Conservation (phyloP, 37 sponge, comb jelly and placozoan species). For the Aplysina aerophoba region DNA sequence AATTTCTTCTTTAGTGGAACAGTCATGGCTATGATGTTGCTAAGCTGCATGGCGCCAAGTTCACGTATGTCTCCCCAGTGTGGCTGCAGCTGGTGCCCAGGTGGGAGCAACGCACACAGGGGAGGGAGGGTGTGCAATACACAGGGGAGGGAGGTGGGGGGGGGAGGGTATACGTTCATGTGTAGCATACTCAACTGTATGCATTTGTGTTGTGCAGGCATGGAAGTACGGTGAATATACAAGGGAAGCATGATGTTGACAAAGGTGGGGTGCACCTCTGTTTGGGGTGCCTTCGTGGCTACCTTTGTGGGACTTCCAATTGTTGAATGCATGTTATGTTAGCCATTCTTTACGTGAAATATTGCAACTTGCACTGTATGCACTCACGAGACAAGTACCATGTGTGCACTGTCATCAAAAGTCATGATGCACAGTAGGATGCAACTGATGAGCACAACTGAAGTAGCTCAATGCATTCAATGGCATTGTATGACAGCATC, state of each 20-base stretch:
- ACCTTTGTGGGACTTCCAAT: no score
- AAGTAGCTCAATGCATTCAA: no score
- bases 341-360: no score
- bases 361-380: no score
- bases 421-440: no score
- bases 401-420: no score
- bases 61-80: slow-evolving; percentile 94
- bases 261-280: slow-evolving; percentile 53
- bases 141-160: neutral
- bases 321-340: no score
- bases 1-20: slow-evolving; percentile 83
- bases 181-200: neutral
- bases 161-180: neutral
- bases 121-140: no score
- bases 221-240: slow-evolving; percentile 54
- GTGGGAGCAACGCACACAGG: slow-evolving; percentile 14
- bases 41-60: slow-evolving; percentile 86
- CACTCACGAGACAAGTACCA: no score
- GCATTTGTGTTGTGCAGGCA: slow-evolving; percentile 15
- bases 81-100: slow-evolving; percentile 88
- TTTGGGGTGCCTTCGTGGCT: no score
- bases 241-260: slow-evolving; percentile 95
- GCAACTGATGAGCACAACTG: no score
- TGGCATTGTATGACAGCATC: no score
- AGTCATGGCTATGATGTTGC: slow-evolving; percentile 95